Percentiles rank a stretch among this genome's conserved stretches.
Conservation (phyloP, 2,888 invertebrate species). For the Biston betularia region DNA sequence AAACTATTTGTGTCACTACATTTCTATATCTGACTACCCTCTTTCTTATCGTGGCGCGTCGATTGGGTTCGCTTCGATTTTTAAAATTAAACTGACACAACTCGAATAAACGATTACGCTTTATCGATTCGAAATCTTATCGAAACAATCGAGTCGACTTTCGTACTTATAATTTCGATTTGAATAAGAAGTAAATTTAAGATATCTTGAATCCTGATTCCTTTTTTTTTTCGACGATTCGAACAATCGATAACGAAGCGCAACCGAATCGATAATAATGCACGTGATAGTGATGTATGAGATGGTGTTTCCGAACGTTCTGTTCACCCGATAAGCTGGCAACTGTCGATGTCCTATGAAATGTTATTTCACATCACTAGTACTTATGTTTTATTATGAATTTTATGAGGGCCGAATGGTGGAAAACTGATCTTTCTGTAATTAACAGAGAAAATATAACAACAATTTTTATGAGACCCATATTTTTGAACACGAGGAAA, state of each 20-base stretch:
- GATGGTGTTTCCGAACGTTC: conserved; percentile 48
- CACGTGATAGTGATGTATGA: conserved; percentile 33
- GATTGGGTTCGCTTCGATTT: conserved; percentile 43
- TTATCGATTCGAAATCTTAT: conserved; percentile 33
- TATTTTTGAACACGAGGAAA: too few relatives aligned
- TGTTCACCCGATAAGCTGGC: conserved; percentile 43
- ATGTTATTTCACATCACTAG: conserved; percentile 39
- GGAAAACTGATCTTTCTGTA: conserved; percentile 17
- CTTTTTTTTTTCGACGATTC: conserved; percentile 14
- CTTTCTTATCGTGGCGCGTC: conserved; percentile 35
- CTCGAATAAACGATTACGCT: conserved; percentile 34
- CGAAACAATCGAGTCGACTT: conserved; percentile 25
- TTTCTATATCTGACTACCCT: conserved; percentile 40
- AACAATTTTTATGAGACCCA: too few relatives aligned
- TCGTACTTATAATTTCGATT: conserved; percentile 33
- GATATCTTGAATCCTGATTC: conserved; percentile 20
- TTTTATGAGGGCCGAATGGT: conserved; percentile 9
- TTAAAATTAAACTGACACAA: conserved; percentile 16
- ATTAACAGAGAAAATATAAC: not conserved
- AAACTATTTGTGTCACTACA: conserved; percentile 36
- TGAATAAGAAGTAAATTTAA: conserved; percentile 23
- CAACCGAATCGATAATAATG: conserved; percentile 37
- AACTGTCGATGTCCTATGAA: conserved; percentile 43
- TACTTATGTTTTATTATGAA: conserved; percentile 17
- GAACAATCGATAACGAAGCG: conserved; percentile 36